Conservation (phyloP, 2,888 invertebrate genomes). For the Lycocerus yunnanus region DNA sequence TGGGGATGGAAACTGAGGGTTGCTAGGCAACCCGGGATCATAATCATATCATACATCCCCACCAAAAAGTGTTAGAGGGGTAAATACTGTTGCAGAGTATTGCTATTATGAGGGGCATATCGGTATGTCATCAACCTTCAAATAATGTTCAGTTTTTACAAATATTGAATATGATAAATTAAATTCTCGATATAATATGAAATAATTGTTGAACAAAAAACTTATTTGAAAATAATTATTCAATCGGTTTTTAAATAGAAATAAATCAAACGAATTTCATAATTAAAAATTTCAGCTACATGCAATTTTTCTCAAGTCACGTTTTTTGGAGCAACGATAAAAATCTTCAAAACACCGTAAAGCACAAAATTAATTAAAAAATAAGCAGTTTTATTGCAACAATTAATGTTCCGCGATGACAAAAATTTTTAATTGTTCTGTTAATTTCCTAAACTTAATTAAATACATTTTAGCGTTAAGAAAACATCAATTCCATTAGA, state of each 20-base stretch:
- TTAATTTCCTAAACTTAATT: neutral
- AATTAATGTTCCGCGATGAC: neutral
- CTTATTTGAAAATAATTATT: neutral
- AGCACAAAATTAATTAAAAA: neutral
- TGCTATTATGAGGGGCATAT: slow-evolving; percentile 33
- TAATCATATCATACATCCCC: slow-evolving; percentile 55
- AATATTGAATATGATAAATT: slow-evolving; percentile 15
- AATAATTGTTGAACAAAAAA: neutral
- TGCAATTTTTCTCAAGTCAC: neutral
- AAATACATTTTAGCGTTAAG: neutral
- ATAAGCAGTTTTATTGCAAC: neutral
- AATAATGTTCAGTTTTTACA: slow-evolving; percentile 23
- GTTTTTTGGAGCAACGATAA: neutral
- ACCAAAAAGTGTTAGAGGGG: slow-evolving; percentile 27
- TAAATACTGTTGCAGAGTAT: slow-evolving; percentile 33
- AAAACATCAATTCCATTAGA: neutral
- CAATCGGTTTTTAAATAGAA: neutral
- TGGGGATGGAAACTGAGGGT: slow-evolving; percentile 55
- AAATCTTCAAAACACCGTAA: neutral
- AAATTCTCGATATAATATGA: neutral
- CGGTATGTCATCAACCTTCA: slow-evolving; percentile 30
- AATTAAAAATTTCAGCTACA: neutral
- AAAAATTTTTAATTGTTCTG: neutral
- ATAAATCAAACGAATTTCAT: neutral
- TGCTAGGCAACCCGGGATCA: slow-evolving; percentile 55